Base-by-base conservation (phyloP, 2,797 vertebrate genomes). In the Erpetoichthys calabaricus region DNA sequence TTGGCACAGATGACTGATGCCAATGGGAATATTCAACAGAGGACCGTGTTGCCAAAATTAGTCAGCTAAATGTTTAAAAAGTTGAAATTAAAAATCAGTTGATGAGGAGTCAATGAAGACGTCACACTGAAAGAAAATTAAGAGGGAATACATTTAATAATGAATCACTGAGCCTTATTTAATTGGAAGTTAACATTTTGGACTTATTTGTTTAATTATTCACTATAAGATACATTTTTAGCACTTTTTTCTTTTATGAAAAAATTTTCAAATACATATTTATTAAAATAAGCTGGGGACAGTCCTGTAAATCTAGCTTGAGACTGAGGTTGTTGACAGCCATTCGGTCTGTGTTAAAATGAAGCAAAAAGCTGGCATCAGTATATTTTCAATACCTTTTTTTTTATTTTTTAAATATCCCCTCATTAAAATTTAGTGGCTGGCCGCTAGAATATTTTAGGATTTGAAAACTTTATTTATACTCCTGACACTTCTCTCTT, bases 11-110 rank as follows among this genome's bases (percentile, higher is more conserved):
- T 98, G 76, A 96, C 95, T 0, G 95, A 99, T 63, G 93, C 95
- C 81, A 99, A 99, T 62, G 95, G 95, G 64, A 99, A 99, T 90
- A 92, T 97, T 81, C 95, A 98, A 78, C 89, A 93, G 60, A 84
- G 94, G 84, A 97, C 95, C 64, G 91, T 97, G 67, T 89, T 99
- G 86, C 94, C 95, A 81, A 99, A 99, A 83, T 87, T 99, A 45
- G 92, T 99, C 72, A 98, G 91, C 83, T 99, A 90, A 98, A 25
- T 25, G 25, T 77, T 77, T 77, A 66, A 58, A 70, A 67, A 68
- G 71, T 25, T 25, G 2, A 25, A 25, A 25, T 25, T 25, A 25
- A 25, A 25, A 25, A 25, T 25, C 25, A 2, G 25, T 25, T 25
- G 25, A 25, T 25, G 25, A 25, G 25, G 25, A 25, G 25, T 25